Evolutionary conservation across 2,888 invertebrate genomes (phyloP).

Genomic region (Diaprepes abbreviatus): DNA sequence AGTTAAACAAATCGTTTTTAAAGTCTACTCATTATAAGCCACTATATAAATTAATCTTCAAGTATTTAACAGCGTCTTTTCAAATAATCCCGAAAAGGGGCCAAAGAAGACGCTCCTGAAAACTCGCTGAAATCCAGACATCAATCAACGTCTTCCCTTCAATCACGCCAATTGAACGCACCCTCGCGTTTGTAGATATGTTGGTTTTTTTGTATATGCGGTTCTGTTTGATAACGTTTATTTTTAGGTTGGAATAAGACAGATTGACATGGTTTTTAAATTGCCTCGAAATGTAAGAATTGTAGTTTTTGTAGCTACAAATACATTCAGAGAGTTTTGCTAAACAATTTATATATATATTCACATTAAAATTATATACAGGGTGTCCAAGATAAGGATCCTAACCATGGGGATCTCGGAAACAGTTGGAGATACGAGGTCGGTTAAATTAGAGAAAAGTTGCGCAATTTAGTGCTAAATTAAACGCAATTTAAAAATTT

Average conservation of each 20-base stretch:
- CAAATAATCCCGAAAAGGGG: neutral
- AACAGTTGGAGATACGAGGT: too few species aligned
- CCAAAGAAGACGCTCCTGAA: neutral
- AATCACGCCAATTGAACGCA: constrained; percentile 31
- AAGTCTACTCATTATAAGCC: neutral
- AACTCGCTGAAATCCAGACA: constrained; percentile 17
- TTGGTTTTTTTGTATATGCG: constrained; percentile 16
- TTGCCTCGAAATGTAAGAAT: neutral
- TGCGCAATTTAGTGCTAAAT: too few species aligned
- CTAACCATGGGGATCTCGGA: too few species aligned
- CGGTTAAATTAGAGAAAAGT: too few species aligned
- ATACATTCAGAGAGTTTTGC: too few species aligned
- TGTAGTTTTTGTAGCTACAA: neutral
- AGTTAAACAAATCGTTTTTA: too few species aligned
- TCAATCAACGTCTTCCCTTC: constrained; percentile 26
- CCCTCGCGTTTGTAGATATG: constrained; percentile 1
- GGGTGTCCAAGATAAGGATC: too few species aligned
- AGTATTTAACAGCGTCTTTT: constrained; percentile 13
- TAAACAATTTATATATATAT: too few species aligned
- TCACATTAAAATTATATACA: too few species aligned
- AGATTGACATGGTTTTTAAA: neutral
- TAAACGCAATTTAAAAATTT: too few species aligned
- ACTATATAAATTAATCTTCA: constrained; percentile 7
- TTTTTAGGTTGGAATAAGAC: neutral
- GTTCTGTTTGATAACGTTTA: constrained; percentile 10